Conservation (phyloP, 37 sponge, comb jelly and placozoan species). For the Crambe crambe region DNA sequence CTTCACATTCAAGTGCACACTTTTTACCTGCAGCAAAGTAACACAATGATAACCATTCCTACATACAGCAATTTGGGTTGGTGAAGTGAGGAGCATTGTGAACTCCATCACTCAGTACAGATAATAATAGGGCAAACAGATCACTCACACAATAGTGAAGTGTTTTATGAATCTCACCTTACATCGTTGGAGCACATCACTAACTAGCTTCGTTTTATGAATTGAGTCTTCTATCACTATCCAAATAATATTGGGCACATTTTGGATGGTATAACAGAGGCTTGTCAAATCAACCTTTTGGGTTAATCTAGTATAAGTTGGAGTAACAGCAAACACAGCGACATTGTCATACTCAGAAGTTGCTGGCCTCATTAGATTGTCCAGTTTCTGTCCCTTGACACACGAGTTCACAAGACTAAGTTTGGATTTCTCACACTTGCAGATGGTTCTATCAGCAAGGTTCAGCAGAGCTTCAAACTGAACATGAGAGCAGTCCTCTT, state of each 20-base stretch:
- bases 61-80: no score
- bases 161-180: constrained; percentile 16
- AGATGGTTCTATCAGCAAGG: background rate
- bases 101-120: no score
- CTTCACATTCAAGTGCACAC: constrained; percentile 33
- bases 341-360: background rate
- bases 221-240: constrained; percentile 91
- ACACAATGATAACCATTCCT: no score
- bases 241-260: constrained; percentile 84
- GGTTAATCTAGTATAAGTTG: constrained; percentile 88
- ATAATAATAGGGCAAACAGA: no score
- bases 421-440: background rate
- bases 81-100: no score
- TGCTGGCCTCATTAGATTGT: background rate
- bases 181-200: constrained; percentile 34
- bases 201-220: constrained; percentile 74
- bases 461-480: constrained; percentile 5
- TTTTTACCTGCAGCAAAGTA: background rate
- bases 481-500: background rate
- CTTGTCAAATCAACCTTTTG: constrained; percentile 95
- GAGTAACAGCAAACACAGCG: constrained; percentile 86
- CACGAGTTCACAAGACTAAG: background rate
- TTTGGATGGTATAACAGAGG: constrained; percentile 85
- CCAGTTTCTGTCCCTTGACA: background rate
- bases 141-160: no score